phyloP scores from a whole-genome alignment of 2,113 vertebrate species.

The Oryzias melastigma region DNA sequence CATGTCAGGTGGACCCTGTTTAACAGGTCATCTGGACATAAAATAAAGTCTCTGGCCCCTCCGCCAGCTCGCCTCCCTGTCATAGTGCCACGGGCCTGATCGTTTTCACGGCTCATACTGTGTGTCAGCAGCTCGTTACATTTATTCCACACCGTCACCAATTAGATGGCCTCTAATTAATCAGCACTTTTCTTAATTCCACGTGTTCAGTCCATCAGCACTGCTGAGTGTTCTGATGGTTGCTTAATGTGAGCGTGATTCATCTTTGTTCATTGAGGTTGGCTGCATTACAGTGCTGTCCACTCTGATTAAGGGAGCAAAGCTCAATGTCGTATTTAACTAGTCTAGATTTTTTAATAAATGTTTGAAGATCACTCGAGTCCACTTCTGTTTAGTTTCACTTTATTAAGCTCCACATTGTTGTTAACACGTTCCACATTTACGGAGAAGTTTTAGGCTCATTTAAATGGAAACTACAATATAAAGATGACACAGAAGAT shows the following conservation, averaged over 20 bases:
- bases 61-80: constrained; percentile 27
- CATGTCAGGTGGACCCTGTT: constrained; percentile 9
- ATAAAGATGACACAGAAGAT: too few species aligned
- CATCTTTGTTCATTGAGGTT: constrained; percentile 22
- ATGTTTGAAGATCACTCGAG: too few species aligned
- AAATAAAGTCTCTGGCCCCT: constrained; percentile 41
- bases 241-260: constrained; percentile 2
- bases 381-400: too few species aligned
- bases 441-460: too few species aligned
- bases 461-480: too few species aligned
- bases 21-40: constrained; percentile 11
- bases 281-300: background rate
- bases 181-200: constrained; percentile 63
- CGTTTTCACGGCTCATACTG: constrained; percentile 70
- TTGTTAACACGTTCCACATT: too few species aligned
- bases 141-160: constrained; percentile 68
- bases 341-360: too few species aligned
- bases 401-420: too few species aligned
- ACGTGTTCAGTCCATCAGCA: constrained; percentile 41
- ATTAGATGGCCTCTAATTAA: constrained; percentile 74
- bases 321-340: background rate
- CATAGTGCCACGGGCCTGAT: constrained; percentile 62
- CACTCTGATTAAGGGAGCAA: background rate
- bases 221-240: constrained; percentile 18
- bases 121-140: constrained; percentile 76